Percentiles rank a stretch among this genome's conserved stretches.
phyloP scores from a whole-genome alignment of 2,113 vertebrate genomes.

The Menura novaehollandiae region DNA sequence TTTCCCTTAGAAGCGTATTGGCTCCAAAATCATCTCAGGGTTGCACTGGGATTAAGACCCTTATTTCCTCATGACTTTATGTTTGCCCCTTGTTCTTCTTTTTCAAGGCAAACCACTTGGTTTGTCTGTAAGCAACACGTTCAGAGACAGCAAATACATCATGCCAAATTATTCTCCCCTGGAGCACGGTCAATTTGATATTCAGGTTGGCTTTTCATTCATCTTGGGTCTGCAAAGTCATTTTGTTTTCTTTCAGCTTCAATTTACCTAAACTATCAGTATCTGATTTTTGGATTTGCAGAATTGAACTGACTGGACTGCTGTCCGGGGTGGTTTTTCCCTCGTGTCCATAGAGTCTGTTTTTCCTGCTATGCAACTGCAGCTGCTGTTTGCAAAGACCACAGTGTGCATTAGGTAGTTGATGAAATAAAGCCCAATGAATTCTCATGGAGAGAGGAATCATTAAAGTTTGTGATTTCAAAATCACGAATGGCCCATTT shows the following conservation, averaged over 20 bases:
- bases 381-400: not conserved
- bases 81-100: not conserved
- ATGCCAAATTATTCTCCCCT: constrained; percentile 36
- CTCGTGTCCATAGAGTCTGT: not conserved
- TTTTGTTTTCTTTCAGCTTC: constrained; percentile 47
- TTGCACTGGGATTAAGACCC: not conserved
- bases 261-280: not conserved
- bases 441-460: constrained; percentile 25
- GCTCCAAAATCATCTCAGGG: not conserved
- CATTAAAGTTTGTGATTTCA: constrained; percentile 40
- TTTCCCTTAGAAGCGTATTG: not conserved
- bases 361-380: constrained; percentile 11
- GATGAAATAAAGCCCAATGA: constrained; percentile 46
- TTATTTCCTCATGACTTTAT: not conserved
- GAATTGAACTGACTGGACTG: not conserved
- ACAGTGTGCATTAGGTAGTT: not conserved
- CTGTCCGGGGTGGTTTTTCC: constrained; percentile 5
- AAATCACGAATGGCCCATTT: not conserved
- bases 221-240: constrained; percentile 9
- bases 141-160: not conserved
- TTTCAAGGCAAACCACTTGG: not conserved
- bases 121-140: not conserved
- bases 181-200: constrained; percentile 32
- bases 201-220: constrained; percentile 48
- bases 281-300: constrained; percentile 42